These are phyloP conservation scores for Timema cristinae DNA, from an alignment of 2,888 invertebrate genomes.

Conservation along the genomic window DNA sequence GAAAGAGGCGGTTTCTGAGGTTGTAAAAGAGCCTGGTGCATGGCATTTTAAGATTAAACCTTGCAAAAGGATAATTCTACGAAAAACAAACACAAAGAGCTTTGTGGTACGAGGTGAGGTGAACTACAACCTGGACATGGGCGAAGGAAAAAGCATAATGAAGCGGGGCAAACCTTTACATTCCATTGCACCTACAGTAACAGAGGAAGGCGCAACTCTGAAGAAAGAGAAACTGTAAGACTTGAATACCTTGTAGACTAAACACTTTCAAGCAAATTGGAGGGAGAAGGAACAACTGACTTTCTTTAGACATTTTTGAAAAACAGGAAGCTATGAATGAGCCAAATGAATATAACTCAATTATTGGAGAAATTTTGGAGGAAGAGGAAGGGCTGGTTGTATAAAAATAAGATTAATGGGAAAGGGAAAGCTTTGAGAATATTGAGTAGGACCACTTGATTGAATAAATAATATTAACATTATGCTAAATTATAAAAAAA, in stretches of 20 bases:
- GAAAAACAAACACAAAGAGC: background rate
- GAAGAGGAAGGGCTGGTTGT: too few relatives aligned
- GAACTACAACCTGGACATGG: constrained; percentile 1
- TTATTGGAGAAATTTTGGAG: too few relatives aligned
- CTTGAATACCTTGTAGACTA: background rate
- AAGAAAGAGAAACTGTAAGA: background rate
- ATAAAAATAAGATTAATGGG: too few relatives aligned
- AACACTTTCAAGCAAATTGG: background rate
- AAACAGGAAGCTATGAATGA: background rate
- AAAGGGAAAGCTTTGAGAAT: too few relatives aligned
- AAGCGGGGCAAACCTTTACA: background rate
- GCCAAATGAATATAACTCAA: too few relatives aligned
- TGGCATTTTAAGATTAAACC: background rate
- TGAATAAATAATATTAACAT: too few relatives aligned
- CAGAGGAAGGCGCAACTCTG: background rate
- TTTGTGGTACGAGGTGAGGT: background rate
- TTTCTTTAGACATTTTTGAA: constrained; percentile 9
- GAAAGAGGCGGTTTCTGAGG: background rate
- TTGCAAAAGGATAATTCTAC: background rate
- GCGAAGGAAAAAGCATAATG: background rate
- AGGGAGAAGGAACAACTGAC: background rate
- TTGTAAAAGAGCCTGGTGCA: background rate
- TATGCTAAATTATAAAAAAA: too few relatives aligned
- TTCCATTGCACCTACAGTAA: background rate
- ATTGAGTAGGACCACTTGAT: too few relatives aligned